phyloP scores from a whole-genome alignment of 2,797 vertebrate genomes.

The Lepidocolaptes lacrymiger region DNA sequence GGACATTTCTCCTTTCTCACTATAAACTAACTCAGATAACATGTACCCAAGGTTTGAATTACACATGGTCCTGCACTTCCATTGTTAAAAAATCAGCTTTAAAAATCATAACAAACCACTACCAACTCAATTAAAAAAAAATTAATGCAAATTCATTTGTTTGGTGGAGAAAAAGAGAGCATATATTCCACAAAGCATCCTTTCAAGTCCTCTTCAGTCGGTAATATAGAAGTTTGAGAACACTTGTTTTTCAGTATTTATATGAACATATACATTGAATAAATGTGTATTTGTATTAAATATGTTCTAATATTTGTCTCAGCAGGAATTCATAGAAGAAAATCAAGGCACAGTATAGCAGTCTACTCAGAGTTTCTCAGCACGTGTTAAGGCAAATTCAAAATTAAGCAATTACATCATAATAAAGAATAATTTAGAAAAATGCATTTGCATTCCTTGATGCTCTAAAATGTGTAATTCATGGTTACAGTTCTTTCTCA shows the following conservation, averaged over 20 bases:
- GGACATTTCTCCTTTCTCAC: neutral
- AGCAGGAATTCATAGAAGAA: neutral
- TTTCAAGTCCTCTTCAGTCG: neutral
- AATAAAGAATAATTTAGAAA: neutral
- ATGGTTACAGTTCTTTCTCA: neutral
- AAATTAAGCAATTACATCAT: constrained; percentile 17
- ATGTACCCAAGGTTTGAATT: neutral
- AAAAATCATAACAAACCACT: neutral
- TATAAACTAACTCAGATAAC: neutral
- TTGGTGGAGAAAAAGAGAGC: neutral
- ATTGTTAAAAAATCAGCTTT: neutral
- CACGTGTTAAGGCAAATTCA: neutral
- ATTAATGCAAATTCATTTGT: neutral
- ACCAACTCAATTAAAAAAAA: neutral
- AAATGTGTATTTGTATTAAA: neutral
- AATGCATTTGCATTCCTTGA: neutral
- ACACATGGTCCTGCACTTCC: neutral
- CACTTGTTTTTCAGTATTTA: neutral
- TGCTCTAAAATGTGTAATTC: neutral
- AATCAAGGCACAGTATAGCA: neutral
- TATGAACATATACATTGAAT: neutral
- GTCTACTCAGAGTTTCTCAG: neutral
- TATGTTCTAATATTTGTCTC: neutral
- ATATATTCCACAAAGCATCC: neutral
- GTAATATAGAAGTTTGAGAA: neutral